Evolutionary conservation across 2,797 vertebrate genomes (phyloP).

Genomic region (Gymnoscopelus braueri): DNA sequence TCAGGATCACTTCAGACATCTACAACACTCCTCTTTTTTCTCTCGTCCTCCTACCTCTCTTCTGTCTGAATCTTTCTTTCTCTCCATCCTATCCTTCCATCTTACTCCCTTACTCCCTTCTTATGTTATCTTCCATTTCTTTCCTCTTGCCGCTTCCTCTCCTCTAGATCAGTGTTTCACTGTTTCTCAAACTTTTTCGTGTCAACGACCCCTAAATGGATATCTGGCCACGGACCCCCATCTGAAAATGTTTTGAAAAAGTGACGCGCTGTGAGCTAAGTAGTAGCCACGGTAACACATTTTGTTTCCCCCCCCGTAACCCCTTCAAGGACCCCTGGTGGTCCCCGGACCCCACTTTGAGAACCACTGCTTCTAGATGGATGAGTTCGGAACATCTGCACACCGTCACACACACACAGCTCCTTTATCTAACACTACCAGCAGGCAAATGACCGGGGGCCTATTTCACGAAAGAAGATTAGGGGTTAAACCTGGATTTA

Average conservation of each 20-base stretch:
- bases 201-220: no score
- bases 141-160: background rate
- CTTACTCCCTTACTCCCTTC: background rate
- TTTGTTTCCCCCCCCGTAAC: no score
- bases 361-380: slow-evolving; percentile 19
- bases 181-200: background rate
- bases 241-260: no score
- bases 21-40: background rate
- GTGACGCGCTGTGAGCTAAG: no score
- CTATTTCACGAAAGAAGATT: no score
- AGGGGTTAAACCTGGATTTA: no score
- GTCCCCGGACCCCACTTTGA: no score
- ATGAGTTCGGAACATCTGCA: slow-evolving; percentile 48
- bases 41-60: background rate
- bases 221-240: no score
- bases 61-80: background rate
- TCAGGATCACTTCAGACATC: background rate
- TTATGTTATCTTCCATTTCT: background rate
- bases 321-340: no score
- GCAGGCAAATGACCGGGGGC: no score
- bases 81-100: background rate
- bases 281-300: no score
- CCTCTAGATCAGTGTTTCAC: background rate
- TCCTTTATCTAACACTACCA: no score
- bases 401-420: slow-evolving; percentile 34